Percentiles rank a stretch among this genome's conserved stretches.
These are phyloP conservation scores for Hydrocynus forskahlii DNA, from an alignment of 2,797 vertebrate species.

Conservation along the genomic window DNA sequence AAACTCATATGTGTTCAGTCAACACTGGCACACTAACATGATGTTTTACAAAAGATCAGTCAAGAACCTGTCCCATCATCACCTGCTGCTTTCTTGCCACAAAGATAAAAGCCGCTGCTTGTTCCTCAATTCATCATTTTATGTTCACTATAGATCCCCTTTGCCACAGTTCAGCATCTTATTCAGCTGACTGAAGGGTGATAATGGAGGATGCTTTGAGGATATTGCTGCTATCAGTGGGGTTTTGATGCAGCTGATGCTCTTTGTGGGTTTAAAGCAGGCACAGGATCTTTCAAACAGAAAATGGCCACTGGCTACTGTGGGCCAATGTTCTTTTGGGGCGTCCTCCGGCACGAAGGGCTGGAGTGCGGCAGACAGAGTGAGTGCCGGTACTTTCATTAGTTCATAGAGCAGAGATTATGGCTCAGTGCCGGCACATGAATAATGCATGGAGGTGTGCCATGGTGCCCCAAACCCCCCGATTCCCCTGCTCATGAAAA, in stretches of 20 bases:
- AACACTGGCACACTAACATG: neutral
- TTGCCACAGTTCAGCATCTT: neutral
- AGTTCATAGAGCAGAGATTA: slow-evolving; percentile 72
- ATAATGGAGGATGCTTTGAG: slow-evolving; percentile 22
- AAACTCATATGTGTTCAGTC: too few species aligned
- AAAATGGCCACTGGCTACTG: slow-evolving; percentile 42
- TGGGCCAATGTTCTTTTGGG: slow-evolving; percentile 48
- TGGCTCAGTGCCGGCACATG: slow-evolving; percentile 70
- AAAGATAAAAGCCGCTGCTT: neutral
- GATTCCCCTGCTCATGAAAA: slow-evolving; percentile 56
- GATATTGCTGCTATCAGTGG: neutral
- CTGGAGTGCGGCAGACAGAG: slow-evolving; percentile 59
- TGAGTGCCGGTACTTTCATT: slow-evolving; percentile 69
- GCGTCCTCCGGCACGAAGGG: slow-evolving; percentile 64
- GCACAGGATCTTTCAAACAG: neutral
- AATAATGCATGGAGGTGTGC: slow-evolving; percentile 73
- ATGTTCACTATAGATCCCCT: neutral
- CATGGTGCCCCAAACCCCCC: slow-evolving; percentile 7
- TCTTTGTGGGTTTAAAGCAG: slow-evolving; percentile 3
- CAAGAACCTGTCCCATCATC: neutral
- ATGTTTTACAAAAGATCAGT: neutral
- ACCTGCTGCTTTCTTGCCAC: neutral
- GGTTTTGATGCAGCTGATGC: slow-evolving; percentile 1
- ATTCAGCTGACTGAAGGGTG: neutral
- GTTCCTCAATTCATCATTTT: neutral